phyloP scores from a whole-genome alignment of 2,888 invertebrate genomes.

The Amaurobius ferox region DNA sequence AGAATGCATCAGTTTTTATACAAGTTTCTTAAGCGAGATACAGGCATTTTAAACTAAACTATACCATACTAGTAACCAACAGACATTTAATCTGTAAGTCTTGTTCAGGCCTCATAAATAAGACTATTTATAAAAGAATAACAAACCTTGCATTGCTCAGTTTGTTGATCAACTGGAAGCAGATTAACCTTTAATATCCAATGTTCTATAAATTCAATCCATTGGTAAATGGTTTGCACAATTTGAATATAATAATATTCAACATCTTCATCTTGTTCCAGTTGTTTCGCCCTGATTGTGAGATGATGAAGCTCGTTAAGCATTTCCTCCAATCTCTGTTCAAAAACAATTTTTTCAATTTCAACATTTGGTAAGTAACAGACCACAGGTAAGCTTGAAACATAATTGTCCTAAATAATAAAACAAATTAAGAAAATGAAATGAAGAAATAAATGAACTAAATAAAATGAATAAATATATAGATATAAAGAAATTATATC shows the following conservation, averaged over 20 bases:
- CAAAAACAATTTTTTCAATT: slow-evolving; percentile 53
- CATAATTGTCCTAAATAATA: slow-evolving; percentile 32
- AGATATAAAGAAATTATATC: neutral
- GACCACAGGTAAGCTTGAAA: slow-evolving; percentile 21
- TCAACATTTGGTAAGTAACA: slow-evolving; percentile 35
- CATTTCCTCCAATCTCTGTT: slow-evolving; percentile 39
- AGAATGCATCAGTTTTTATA: too few relatives aligned
- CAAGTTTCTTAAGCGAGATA: too few relatives aligned
- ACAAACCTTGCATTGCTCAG: slow-evolving; percentile 31
- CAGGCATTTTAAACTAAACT: too few relatives aligned
- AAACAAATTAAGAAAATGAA: slow-evolving; percentile 6
- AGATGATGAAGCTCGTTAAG: slow-evolving; percentile 9
- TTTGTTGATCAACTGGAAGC: slow-evolving; percentile 10
- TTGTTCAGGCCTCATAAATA: too few relatives aligned
- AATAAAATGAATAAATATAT: neutral
- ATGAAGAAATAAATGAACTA: neutral
- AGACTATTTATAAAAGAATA: too few relatives aligned
- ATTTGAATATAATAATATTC: slow-evolving; percentile 22
- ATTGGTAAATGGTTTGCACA: slow-evolving; percentile 28
- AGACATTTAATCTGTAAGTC: too few relatives aligned
- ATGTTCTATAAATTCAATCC: slow-evolving; percentile 50
- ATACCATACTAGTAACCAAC: too few relatives aligned
- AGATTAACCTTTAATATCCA: slow-evolving; percentile 29
- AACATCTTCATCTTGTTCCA: neutral
- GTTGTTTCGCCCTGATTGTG: neutral